Conservation (phyloP, 2,888 invertebrate genomes). For the Aquatica leii region DNA sequence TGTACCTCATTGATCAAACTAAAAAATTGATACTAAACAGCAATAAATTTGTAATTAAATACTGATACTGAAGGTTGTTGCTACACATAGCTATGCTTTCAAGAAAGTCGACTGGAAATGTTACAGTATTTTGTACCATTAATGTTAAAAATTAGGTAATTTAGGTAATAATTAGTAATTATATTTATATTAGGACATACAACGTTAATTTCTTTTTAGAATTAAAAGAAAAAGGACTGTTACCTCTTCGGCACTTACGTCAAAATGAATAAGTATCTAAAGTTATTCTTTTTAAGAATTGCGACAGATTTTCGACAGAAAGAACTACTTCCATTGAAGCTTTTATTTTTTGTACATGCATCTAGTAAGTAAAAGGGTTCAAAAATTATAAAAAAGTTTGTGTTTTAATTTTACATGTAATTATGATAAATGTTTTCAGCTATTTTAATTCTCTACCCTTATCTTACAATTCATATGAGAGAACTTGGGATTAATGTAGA, state of each 20-base stretch:
- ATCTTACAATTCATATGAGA: constrained; percentile 81
- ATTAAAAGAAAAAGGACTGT: not conserved
- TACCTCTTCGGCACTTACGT: too few species aligned
- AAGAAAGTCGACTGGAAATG: constrained; percentile 10
- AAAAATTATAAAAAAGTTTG: not conserved
- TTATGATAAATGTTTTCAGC: constrained; percentile 64
- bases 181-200: not conserved
- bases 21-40: too few species aligned
- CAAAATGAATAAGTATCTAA: constrained; percentile 66
- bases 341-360: constrained; percentile 80
- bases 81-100: not conserved
- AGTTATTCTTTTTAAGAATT: constrained; percentile 72
- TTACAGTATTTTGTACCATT: not conserved
- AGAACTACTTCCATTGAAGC: constrained; percentile 75
- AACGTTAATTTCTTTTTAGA: constrained; percentile 9
- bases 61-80: constrained; percentile 2
- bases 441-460: constrained; percentile 78
- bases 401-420: not conserved
- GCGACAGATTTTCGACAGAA: constrained; percentile 75
- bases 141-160: not conserved
- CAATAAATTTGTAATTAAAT: constrained; percentile 9
- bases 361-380: constrained; percentile 71
- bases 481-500: constrained; percentile 80
- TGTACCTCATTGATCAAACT: too few species aligned
- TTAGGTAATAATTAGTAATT: not conserved